Percentiles rank a stretch among this genome's conserved stretches.
phyloP scores from a whole-genome alignment of 2,797 vertebrate genomes.

The Macrochelys suwanniensis region DNA sequence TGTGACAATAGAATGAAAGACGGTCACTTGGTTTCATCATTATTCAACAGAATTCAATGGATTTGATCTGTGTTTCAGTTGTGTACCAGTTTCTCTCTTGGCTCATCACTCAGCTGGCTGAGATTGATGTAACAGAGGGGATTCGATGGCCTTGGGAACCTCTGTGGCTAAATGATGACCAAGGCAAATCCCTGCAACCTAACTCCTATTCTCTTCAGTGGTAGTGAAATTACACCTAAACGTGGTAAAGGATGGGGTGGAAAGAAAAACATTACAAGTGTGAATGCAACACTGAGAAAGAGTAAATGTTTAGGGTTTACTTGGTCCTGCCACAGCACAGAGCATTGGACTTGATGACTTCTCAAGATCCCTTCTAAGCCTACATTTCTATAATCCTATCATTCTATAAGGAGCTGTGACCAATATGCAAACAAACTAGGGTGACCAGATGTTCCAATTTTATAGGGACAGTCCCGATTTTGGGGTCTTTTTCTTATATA shows the following conservation, averaged over 20 bases:
- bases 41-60: background rate
- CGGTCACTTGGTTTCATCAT: background rate
- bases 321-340: background rate
- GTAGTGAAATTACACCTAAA: background rate
- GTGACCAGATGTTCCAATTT: too few relatives aligned
- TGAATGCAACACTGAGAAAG: background rate
- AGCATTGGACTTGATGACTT: background rate
- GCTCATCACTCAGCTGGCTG: background rate
- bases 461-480: too few relatives aligned
- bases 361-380: background rate
- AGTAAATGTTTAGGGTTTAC: background rate
- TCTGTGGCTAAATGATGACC: background rate
- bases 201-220: background rate
- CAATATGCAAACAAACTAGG: too few relatives aligned
- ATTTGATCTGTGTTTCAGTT: background rate
- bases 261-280: background rate
- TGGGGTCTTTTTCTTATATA: too few relatives aligned
- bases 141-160: background rate
- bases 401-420: background rate
- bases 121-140: background rate
- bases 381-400: background rate
- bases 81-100: slow-evolving; percentile 3
- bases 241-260: background rate
- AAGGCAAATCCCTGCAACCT: background rate
- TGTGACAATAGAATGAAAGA: background rate